These are phyloP conservation scores for Alaudala cheleensis DNA, from an alignment of 2,113 vertebrate species.

Conservation along the genomic window DNA sequence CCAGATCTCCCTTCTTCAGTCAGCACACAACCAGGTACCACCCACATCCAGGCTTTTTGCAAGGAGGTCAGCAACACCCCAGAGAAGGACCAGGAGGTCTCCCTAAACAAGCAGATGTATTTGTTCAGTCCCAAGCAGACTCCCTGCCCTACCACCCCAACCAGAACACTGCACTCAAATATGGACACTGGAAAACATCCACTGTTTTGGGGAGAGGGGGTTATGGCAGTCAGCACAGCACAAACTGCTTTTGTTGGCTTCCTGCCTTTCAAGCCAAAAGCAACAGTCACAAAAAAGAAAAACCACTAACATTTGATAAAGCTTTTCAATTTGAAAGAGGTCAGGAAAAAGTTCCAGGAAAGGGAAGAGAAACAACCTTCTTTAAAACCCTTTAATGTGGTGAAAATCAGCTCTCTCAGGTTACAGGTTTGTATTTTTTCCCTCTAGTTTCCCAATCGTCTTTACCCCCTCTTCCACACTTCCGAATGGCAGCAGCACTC, in stretches of 20 bases:
- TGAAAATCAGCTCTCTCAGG: background rate
- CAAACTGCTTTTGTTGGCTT: slow-evolving; percentile 2
- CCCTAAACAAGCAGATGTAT: background rate
- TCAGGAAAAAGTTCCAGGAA: slow-evolving; percentile 52
- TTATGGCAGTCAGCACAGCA: background rate
- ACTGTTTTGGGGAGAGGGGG: background rate
- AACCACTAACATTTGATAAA: slow-evolving; percentile 33
- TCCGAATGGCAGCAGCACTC: background rate
- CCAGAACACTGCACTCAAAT: background rate
- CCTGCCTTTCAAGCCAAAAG: slow-evolving; percentile 40
- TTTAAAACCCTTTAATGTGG: background rate
- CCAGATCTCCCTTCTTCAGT: background rate
- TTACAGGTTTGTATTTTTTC: background rate
- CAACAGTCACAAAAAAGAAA: slow-evolving; percentile 33
- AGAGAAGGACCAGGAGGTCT: background rate
- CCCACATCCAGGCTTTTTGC: background rate
- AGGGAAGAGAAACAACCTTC: slow-evolving; percentile 20
- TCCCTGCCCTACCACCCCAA: background rate
- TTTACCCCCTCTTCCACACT: accelerated
- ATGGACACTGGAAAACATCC: background rate
- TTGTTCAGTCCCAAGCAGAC: background rate
- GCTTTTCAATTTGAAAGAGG: slow-evolving; percentile 11
- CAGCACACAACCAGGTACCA: background rate
- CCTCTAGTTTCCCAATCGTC: background rate
- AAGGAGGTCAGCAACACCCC: background rate